Evolutionary conservation across 2,888 invertebrate species (phyloP).

Genomic region (Lasioglossum villosulum): DNA sequence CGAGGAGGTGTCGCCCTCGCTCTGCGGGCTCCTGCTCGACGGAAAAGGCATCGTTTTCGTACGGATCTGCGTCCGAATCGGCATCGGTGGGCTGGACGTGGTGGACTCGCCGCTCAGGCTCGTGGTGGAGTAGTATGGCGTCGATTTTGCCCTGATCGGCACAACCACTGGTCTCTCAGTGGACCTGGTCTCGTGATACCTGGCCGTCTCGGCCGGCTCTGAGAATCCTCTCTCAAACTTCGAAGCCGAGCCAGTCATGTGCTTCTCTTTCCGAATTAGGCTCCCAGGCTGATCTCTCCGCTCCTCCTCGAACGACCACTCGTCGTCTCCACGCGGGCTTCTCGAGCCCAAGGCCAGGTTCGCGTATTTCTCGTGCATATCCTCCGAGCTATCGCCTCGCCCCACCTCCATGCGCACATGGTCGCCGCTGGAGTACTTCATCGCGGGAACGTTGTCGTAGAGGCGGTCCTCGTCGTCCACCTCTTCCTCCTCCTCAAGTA

Average conservation of each 20-base stretch:
- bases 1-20: slow-evolving; percentile 84
- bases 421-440: slow-evolving; percentile 79
- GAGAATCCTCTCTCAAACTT: slow-evolving; percentile 75
- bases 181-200: slow-evolving; percentile 83
- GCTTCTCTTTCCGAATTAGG: slow-evolving; percentile 21
- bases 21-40: slow-evolving; percentile 81
- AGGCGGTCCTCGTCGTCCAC: slow-evolving; percentile 79
- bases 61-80: slow-evolving; percentile 80
- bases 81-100: slow-evolving; percentile 84
- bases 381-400: slow-evolving; percentile 80
- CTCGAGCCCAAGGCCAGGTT: slow-evolving; percentile 72
- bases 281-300: slow-evolving; percentile 36
- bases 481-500: slow-evolving; percentile 82
- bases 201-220: slow-evolving; percentile 67
- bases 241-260: neutral
- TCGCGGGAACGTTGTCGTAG: slow-evolving; percentile 82
- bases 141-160: slow-evolving; percentile 82
- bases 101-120: slow-evolving; percentile 88
- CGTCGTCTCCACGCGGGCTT: slow-evolving; percentile 73
- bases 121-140: slow-evolving; percentile 85
- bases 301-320: slow-evolving; percentile 76
- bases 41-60: slow-evolving; percentile 82
- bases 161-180: slow-evolving; percentile 86
- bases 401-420: slow-evolving; percentile 79
- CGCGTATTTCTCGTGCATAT: slow-evolving; percentile 82